Percentiles rank a stretch among this genome's conserved stretches.
Evolutionary conservation across 2,888 invertebrate species (phyloP).

Genomic region (Sipunculus nudus): DNA sequence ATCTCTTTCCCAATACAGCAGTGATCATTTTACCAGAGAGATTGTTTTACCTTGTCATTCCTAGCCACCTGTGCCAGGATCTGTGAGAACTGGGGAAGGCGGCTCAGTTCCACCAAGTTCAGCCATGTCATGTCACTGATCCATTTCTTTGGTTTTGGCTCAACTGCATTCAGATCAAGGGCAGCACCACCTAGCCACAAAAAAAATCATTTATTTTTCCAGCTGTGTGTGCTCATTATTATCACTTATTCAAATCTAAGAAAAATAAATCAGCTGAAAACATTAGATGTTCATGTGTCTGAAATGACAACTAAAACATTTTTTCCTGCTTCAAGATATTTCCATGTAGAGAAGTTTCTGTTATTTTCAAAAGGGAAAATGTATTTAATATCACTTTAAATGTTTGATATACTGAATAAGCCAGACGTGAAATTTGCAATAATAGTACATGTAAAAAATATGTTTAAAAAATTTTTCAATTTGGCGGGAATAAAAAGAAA

Average conservation of each 20-base stretch:
- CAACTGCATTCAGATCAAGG: slow-evolving; percentile 66
- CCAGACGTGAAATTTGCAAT: no score
- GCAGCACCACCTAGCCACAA: slow-evolving; percentile 64
- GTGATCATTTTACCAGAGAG: no score
- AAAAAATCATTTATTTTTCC: not conserved
- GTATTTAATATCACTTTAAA: no score
- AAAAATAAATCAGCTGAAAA: not conserved
- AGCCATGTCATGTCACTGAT: slow-evolving; percentile 68
- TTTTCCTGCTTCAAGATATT: no score
- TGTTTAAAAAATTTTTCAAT: no score
- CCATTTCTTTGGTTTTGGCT: slow-evolving; percentile 68
- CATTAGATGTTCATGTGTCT: not conserved
- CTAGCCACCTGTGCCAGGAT: slow-evolving; percentile 62
- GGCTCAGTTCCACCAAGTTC: slow-evolving; percentile 66
- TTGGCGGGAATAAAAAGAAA: no score
- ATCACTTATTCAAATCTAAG: not conserved
- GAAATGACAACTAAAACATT: no score
- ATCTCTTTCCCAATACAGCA: no score
- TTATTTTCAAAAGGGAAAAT: no score
- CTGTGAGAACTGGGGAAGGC: slow-evolving; percentile 65
- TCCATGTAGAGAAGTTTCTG: no score
- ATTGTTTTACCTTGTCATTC: slow-evolving; percentile 62
- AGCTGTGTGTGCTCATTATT: not conserved
- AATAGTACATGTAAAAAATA: no score
- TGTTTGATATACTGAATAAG: no score